Conservation (phyloP, 2,113 vertebrate genomes). For the Sterrhoptilus dennistouni region DNA sequence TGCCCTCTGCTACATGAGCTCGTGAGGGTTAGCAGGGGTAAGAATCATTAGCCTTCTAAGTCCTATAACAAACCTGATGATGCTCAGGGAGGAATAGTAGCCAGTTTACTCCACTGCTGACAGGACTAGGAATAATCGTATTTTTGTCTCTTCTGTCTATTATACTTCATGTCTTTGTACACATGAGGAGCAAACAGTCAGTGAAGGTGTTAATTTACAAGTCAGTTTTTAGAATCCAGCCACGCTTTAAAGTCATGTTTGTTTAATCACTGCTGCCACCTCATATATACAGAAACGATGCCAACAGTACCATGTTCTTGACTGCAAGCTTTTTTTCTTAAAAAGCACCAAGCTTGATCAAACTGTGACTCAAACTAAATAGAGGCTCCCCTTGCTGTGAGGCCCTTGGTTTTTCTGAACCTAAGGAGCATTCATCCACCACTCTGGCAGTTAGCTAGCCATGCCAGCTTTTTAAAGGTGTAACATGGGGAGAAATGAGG, state of each 20-base stretch:
- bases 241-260: not conserved
- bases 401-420: not conserved
- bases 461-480: not conserved
- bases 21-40: not conserved
- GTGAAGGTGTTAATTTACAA: not conserved
- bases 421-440: not conserved
- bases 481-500: not conserved
- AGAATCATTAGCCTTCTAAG: not conserved
- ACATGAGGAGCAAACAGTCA: not conserved
- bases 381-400: not conserved
- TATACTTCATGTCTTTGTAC: not conserved
- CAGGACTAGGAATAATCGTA: not conserved
- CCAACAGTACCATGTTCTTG: not conserved
- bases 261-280: conserved; percentile 38
- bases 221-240: not conserved
- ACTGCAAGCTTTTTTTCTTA: not conserved
- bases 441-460: not conserved
- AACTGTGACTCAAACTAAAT: not conserved
- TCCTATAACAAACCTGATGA: not conserved
- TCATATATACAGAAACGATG: not conserved
- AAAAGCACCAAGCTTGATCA: not conserved
- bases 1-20: not conserved
- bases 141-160: not conserved
- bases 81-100: not conserved
- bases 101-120: not conserved